phyloP scores from a whole-genome alignment of 64 coral and sea anemone species.

The Montipora foliosa region DNA sequence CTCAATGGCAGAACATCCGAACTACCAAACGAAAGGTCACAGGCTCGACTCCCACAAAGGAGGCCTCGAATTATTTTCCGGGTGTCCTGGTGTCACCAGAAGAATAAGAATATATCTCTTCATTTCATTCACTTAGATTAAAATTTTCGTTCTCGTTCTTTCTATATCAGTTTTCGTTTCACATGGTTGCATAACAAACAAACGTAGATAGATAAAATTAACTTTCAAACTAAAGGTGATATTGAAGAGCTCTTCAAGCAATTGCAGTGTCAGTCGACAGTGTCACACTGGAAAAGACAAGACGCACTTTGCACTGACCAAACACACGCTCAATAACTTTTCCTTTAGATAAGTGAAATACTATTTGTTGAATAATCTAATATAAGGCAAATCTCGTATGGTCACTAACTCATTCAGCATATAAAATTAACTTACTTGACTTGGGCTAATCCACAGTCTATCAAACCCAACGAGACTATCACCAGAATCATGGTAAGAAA shows the following conservation, averaged over 20 bases:
- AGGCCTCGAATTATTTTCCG: too few species aligned
- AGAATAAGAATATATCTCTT: too few species aligned
- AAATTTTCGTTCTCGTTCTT: too few species aligned
- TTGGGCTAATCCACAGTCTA: not conserved
- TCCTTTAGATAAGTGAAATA: not conserved
- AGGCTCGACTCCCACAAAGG: too few species aligned
- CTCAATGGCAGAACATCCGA: too few species aligned
- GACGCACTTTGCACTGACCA: too few species aligned
- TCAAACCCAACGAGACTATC: not conserved
- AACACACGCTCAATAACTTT: too few species aligned
- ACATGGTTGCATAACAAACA: not conserved
- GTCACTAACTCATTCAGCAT: not conserved
- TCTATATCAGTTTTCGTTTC: not conserved
- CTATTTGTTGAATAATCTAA: not conserved
- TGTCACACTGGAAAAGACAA: too few species aligned
- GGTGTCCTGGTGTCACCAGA: too few species aligned
- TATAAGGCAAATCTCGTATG: not conserved
- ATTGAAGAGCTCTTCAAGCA: not conserved
- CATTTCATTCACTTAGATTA: too few species aligned
- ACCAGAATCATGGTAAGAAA: not conserved
- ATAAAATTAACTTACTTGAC: not conserved
- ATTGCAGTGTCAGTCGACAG: not conserved
- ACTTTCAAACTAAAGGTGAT: not conserved
- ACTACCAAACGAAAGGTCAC: too few species aligned
- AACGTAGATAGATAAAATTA: not conserved